These are phyloP conservation scores for Cheilosia variabilis DNA, from an alignment of 2,888 invertebrate species.

Conservation along the genomic window DNA sequence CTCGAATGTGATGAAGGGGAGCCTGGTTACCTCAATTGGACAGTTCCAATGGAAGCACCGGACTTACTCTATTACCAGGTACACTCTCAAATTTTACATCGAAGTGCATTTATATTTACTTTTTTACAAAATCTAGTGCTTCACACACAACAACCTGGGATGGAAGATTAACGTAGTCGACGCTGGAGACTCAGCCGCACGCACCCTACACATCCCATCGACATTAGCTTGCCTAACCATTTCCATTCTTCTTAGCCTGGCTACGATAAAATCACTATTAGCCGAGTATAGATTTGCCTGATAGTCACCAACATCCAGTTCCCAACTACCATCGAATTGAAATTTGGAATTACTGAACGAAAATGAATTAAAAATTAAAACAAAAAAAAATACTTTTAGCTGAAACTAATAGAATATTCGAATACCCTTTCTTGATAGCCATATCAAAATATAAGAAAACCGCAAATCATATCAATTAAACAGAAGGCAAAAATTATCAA, in stretches of 20 bases:
- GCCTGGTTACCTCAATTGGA: conserved; percentile 92
- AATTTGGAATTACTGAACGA: conserved; percentile 73
- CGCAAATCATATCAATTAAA: conserved; percentile 58
- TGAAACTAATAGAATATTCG: conserved; percentile 8
- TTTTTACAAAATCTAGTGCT: conserved; percentile 88
- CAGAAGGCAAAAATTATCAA: conserved; percentile 36
- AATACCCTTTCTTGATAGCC: conserved; percentile 45
- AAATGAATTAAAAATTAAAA: conserved; percentile 26
- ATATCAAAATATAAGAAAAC: conserved; percentile 55
- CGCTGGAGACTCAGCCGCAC: conserved; percentile 81
- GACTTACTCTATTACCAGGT: conserved; percentile 95
- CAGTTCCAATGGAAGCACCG: conserved; percentile 92
- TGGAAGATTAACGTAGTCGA: conserved; percentile 96
- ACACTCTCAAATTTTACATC: background rate
- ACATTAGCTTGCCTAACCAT: conserved; percentile 77
- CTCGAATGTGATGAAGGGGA: conserved; percentile 91
- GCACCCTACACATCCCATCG: conserved; percentile 52
- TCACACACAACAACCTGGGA: conserved; percentile 95
- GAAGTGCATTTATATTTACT: background rate
- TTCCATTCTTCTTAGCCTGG: conserved; percentile 80
- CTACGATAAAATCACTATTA: conserved; percentile 76
- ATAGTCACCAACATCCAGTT: conserved; percentile 78
- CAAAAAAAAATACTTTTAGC: background rate
- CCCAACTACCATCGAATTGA: conserved; percentile 49
- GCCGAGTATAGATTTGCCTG: conserved; percentile 79